Evolutionary conservation across 2,113 vertebrate species (phyloP).

Genomic region (Apus apus): DNA sequence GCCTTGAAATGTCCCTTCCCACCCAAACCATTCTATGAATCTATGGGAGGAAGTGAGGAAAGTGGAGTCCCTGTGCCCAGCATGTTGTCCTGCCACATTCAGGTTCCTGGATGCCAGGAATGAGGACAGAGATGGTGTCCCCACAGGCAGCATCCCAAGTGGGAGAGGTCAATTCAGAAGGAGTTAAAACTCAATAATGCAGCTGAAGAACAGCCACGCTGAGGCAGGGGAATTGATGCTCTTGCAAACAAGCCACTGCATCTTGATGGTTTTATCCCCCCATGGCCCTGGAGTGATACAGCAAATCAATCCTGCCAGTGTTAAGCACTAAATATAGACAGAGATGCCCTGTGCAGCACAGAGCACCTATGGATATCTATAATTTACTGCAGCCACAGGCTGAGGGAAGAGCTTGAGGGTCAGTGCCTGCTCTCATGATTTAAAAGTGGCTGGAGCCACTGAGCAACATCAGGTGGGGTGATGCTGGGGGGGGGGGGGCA

Average conservation of each 20-base stretch:
- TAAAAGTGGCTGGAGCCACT: not conserved
- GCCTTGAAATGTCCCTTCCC: too few relatives aligned
- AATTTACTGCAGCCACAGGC: accelerated
- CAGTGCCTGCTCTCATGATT: not conserved
- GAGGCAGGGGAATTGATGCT: not conserved
- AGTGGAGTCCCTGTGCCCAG: not conserved
- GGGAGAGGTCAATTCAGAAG: not conserved
- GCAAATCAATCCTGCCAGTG: not conserved
- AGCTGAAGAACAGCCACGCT: not conserved
- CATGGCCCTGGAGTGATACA: not conserved
- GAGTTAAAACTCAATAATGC: not conserved
- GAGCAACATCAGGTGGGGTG: not conserved
- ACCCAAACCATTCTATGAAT: too few relatives aligned
- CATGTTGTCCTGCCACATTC: not conserved
- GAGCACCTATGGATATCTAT: not conserved
- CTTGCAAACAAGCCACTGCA: not conserved
- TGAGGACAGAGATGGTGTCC: not conserved
- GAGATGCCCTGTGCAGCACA: not conserved
- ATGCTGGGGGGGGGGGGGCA: not conserved
- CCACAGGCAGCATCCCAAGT: not conserved
- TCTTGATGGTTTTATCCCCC: not conserved
- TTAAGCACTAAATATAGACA: not conserved
- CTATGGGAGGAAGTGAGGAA: not conserved
- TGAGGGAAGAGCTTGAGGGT: not conserved
- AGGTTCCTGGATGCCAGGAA: not conserved